Percentiles rank a stretch among this genome's conserved stretches.
Evolutionary conservation across 2,888 invertebrate genomes (phyloP).

Genomic region (Lottia scabra): DNA sequence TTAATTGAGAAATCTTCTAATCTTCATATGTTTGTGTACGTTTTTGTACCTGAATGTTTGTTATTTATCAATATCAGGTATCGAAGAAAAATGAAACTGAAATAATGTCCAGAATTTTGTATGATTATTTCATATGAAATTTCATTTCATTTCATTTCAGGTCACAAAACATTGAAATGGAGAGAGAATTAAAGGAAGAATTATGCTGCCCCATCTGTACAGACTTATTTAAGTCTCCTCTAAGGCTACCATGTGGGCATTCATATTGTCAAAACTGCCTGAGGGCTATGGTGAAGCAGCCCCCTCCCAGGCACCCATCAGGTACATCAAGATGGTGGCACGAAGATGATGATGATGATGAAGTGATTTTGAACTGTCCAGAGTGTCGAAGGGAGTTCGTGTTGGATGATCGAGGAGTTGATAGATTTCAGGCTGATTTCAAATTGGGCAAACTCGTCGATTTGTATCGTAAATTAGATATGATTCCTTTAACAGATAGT

Average conservation of each 20-base stretch:
- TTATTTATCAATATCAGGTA: too few species aligned
- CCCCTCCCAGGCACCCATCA: neutral
- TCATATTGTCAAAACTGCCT: slow-evolving; percentile 37
- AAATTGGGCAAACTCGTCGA: slow-evolving; percentile 27
- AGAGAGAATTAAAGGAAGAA: slow-evolving; percentile 30
- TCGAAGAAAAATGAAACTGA: too few species aligned
- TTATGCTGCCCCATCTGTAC: slow-evolving; percentile 39
- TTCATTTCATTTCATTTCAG: too few species aligned
- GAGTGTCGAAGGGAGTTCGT: slow-evolving; percentile 25
- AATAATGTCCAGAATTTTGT: too few species aligned
- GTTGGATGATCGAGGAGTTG: slow-evolving; percentile 18
- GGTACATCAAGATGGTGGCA: neutral
- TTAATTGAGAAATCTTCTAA: too few species aligned
- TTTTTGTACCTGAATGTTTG: too few species aligned
- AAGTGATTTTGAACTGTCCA: slow-evolving; percentile 24
- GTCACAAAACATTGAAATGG: slow-evolving; percentile 16
- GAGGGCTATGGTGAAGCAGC: slow-evolving; percentile 8
- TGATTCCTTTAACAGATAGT: neutral
- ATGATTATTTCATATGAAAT: too few species aligned
- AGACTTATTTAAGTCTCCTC: slow-evolving; percentile 36
- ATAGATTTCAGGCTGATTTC: slow-evolving; percentile 27
- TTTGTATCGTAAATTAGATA: slow-evolving; percentile 16
- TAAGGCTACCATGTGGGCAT: slow-evolving; percentile 37
- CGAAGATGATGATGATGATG: slow-evolving; percentile 21
- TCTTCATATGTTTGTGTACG: too few species aligned